A percentile compares a stretch with the other conserved stretches of the same genome.
Conservation (phyloP, 2,888 invertebrate species). For the Geophilus truncorum region DNA sequence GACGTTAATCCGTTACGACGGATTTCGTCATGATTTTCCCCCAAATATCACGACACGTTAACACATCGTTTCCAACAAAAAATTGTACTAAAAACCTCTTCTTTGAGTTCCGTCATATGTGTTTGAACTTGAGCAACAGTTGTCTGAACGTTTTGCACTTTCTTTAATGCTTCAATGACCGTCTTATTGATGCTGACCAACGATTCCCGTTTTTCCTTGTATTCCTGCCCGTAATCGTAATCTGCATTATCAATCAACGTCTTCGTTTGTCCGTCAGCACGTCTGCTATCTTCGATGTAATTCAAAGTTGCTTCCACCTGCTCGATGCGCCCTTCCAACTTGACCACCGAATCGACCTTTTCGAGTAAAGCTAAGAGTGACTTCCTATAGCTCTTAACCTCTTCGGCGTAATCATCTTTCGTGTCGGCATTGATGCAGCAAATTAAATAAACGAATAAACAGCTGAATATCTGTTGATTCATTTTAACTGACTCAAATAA, state of each 20-base stretch:
- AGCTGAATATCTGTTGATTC: background rate
- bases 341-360: background rate
- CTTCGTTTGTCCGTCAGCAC: background rate
- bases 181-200: background rate
- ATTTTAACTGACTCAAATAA: background rate
- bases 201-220: background rate
- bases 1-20: too few relatives aligned
- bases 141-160: background rate
- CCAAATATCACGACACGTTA: too few relatives aligned
- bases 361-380: background rate
- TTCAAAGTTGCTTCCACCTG: background rate
- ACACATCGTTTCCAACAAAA: too few relatives aligned
- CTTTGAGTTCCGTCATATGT: background rate
- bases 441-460: background rate
- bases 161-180: background rate
- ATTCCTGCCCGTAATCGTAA: background rate
- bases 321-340: background rate
- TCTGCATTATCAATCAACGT: background rate
- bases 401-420: background rate
- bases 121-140: background rate
- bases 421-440: background rate
- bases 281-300: background rate
- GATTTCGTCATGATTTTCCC: too few relatives aligned
- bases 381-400: background rate
- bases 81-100: background rate